phyloP scores from a whole-genome alignment of 2,113 vertebrate species.

The Barnardius zonarius region DNA sequence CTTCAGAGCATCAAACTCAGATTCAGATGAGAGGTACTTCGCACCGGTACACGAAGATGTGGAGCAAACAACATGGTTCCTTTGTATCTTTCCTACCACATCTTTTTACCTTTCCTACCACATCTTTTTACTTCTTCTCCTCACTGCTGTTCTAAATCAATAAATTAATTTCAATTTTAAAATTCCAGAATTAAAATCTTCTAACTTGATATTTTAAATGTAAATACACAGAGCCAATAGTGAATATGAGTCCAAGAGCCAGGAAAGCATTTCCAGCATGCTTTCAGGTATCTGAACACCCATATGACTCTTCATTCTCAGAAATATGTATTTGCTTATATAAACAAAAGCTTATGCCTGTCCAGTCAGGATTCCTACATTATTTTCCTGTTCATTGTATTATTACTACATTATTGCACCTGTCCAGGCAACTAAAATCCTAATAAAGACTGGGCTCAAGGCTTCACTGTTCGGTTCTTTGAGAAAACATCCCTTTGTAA shows the following conservation, averaged over 20 bases:
- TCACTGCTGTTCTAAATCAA: not conserved
- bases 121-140: not conserved
- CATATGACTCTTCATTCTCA: not conserved
- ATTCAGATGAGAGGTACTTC: not conserved
- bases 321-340: not conserved
- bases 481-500: not conserved
- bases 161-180: not conserved
- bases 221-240: not conserved
- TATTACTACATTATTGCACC: not conserved
- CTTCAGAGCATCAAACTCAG: not conserved
- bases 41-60: rapidly evolving
- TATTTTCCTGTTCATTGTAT: not conserved
- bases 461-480: not conserved
- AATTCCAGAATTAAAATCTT: not conserved
- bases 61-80: not conserved
- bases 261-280: not conserved
- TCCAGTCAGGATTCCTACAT: not conserved
- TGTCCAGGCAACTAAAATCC: not conserved
- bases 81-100: not conserved
- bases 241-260: not conserved
- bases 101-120: not conserved
- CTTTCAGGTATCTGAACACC: not conserved
- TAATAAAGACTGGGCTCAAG: not conserved
- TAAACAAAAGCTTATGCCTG: not conserved
- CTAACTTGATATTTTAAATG: not conserved